Base-by-base conservation (phyloP, 2,888 invertebrate genomes). In the Harpalus rufipes region DNA sequence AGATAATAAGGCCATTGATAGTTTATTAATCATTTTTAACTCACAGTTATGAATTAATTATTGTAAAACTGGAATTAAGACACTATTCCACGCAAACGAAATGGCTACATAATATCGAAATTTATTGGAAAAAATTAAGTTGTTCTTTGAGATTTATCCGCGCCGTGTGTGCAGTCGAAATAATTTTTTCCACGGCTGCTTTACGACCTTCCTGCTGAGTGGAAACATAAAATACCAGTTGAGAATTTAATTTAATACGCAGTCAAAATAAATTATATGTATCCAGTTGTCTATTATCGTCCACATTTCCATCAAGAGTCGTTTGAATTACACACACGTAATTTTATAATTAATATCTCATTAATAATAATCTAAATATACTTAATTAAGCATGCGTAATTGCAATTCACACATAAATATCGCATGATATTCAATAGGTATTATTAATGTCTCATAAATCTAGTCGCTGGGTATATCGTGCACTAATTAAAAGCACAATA, bases 371-470 rank as follows among this genome's bases (percentile, higher is more conserved):
- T 84, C 84, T 84, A 84, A 84, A 84, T 78, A 78, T 84, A 84
- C 25, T 84, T 84, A 84, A 84, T 84, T 84, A 84, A 65, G 84
- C 84, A 84, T 84, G 65, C 84, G 78, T 84, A 84, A 84, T 84
- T 84, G 84, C 65, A 84, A 84, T 84, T 84, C 76, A 78, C 84
- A 84, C 84, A 84, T 84, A 84, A 84, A 84, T 84, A 84, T 84
- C 63, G 32, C 63, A 84, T 84, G 78, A 80, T 80, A 85, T 80
- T 80, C 85, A 85, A 79, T 85, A 85, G 79, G 85, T 85, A 79
- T 85, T 85, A 85, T 85, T 85, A 85, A 85, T 85, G 80, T 85
- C 85, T 85, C 85, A 80, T 85, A 85, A 85, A 85, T 85, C 65
- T 51, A 39, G 61, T 61, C 39, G 32, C 39, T 16, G 41, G 39